These are phyloP conservation scores for Percopsis omiscomaycus DNA, from an alignment of 2,797 vertebrate species.

Conservation along the genomic window DNA sequence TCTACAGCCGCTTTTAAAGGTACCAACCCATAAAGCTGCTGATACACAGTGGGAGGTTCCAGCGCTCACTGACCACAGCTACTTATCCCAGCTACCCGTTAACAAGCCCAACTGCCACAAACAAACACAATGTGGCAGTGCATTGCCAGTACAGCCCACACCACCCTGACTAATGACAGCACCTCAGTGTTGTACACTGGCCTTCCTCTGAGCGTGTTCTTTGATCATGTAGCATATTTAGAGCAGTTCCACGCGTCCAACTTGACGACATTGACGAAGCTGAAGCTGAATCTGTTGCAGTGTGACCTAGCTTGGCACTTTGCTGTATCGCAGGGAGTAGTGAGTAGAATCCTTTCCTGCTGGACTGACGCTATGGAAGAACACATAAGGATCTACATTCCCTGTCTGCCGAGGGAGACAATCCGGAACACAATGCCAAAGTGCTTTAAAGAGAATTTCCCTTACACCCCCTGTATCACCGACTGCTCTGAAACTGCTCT, in stretches of 20 bases:
- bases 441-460: conserved; percentile 10
- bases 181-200: no score
- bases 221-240: no score
- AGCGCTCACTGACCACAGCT: background rate
- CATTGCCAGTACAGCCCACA: no score
- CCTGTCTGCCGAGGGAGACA: conserved; percentile 10
- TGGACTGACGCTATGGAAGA: conserved; percentile 21
- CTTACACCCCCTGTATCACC: no score
- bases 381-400: background rate
- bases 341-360: conserved; percentile 5
- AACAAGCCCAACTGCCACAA: no score
- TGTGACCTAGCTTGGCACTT: background rate
- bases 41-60: conserved; percentile 1
- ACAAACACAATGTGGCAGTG: no score
- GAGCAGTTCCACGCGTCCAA: no score
- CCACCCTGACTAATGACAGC: no score
- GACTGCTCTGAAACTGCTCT: background rate
- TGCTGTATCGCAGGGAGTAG: background rate
- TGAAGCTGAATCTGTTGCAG: background rate
- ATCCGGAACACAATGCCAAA: conserved; percentile 7
- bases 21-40: background rate
- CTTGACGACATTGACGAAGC: conserved; percentile 2
- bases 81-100: background rate
- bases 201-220: no score
- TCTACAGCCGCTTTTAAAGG: no score